Evolutionary conservation across 2,888 invertebrate genomes (phyloP).

Genomic region (Acrobasis repandana): DNA sequence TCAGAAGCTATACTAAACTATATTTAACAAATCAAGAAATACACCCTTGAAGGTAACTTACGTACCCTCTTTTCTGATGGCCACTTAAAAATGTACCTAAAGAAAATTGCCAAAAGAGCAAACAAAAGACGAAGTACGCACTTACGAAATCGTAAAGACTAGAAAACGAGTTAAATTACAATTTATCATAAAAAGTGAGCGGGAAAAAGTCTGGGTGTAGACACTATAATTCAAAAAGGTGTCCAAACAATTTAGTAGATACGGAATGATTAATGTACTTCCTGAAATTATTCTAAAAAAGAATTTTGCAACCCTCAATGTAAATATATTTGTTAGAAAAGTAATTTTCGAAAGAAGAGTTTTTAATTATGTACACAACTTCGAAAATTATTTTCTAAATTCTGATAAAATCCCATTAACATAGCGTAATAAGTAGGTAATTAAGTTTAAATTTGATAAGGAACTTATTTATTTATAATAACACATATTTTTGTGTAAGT

Average conservation of each 20-base stretch:
- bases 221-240: conserved; percentile 21
- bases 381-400: background rate
- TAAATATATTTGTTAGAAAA: conserved; percentile 6
- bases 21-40: no score
- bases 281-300: conserved; percentile 6
- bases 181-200: conserved; percentile 9
- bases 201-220: conserved; percentile 5
- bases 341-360: background rate
- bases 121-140: no score
- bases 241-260: conserved; percentile 21
- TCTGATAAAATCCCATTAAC: background rate
- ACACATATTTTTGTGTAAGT: no score
- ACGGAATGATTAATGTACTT: conserved; percentile 23
- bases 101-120: no score
- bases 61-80: no score
- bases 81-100: no score
- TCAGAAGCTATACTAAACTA: no score
- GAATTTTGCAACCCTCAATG: conserved; percentile 7
- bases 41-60: no score
- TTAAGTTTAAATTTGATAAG: no score
- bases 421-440: no score
- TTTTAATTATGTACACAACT: background rate
- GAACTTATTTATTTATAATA: no score
- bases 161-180: conserved; percentile 11
- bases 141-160: background rate